Evolutionary conservation across 2,888 invertebrate species (phyloP).

Genomic region (Esperia sulphurella): DNA sequence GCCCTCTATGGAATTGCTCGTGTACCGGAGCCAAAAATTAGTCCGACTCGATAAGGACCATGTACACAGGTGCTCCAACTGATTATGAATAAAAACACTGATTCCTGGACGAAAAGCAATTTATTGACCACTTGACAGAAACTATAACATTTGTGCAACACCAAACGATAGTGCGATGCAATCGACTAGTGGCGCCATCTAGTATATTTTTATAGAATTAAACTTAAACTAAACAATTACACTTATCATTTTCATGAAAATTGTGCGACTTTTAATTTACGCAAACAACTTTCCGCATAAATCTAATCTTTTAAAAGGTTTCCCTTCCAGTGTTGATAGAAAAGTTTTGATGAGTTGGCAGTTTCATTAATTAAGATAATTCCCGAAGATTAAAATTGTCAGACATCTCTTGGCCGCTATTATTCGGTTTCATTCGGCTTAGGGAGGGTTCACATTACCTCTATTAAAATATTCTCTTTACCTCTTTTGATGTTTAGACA

Average conservation of each 20-base stretch:
- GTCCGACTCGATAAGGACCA: too few relatives aligned
- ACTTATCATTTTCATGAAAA: background rate
- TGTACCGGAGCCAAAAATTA: too few relatives aligned
- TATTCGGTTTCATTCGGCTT: background rate
- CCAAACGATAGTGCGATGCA: too few relatives aligned
- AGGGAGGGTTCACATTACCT: background rate
- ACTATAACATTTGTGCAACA: too few relatives aligned
- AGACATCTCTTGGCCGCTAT: background rate
- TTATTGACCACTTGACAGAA: too few relatives aligned
- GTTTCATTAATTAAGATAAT: slow-evolving; percentile 23
- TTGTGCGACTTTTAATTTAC: slow-evolving; percentile 16
- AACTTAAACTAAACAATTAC: too few relatives aligned
- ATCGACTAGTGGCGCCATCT: too few relatives aligned
- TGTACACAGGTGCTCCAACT: too few relatives aligned
- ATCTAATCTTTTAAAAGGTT: slow-evolving; percentile 37
- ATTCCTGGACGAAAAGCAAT: too few relatives aligned
- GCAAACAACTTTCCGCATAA: slow-evolving; percentile 39
- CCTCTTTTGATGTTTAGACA: background rate
- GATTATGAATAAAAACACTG: too few relatives aligned
- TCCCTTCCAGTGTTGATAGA: slow-evolving; percentile 33
- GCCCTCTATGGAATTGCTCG: too few relatives aligned
- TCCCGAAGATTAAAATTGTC: slow-evolving; percentile 9
- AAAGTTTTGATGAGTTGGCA: slow-evolving; percentile 36
- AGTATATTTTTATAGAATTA: too few relatives aligned
- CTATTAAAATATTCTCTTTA: background rate